Base-by-base conservation (phyloP, 2,888 invertebrate genomes). In the Oligia strigilis region DNA sequence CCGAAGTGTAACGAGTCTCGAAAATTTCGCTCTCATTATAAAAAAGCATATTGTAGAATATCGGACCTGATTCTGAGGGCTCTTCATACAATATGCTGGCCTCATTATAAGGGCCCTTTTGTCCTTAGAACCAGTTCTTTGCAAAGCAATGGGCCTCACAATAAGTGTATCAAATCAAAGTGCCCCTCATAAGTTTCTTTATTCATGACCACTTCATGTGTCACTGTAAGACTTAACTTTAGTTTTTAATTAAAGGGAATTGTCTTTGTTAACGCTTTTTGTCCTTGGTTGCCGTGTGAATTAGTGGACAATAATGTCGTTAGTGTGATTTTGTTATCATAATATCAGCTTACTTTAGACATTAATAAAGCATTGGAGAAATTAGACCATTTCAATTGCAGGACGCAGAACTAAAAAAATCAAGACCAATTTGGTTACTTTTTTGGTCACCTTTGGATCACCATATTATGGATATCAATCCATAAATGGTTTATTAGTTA, bases 91-190 rank as follows among this genome's bases (percentile, higher is more conserved):
- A 96, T 96, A 95, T 95, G 95, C 95, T 94, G 94, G 96, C 94
- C 95, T 97, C 96, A 97, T 97, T 96, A 97, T 97, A 93, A 95
- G 96, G 96, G 97, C 82, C 93, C 95, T 96, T 77, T 97, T 97
- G 97, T 97, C 97, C 96, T 97, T 93, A 95, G 93, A 96, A 97
- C 97, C 95, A 95, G 97, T 97, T 95, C 93, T 95, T 94, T 92
- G 95, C 95, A 95, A 95, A 89, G 83, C 86, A 83, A 79, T 82
- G 87, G 85, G 84, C 88, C 93, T 90, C 90, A 94, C 94, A 95
- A 95, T 96, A 95, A 95, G 94, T 97, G 96, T 97, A 96, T 97
- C 96, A 95, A 96, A 96, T 96, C 95, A 93, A 93, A 95, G 93
- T 94, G 94, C 93, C 96, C 96, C 96, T 94, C 94, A 88, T 87